Base-by-base conservation (phyloP, 2,888 invertebrate species). In the Mythimna vitellina region DNA sequence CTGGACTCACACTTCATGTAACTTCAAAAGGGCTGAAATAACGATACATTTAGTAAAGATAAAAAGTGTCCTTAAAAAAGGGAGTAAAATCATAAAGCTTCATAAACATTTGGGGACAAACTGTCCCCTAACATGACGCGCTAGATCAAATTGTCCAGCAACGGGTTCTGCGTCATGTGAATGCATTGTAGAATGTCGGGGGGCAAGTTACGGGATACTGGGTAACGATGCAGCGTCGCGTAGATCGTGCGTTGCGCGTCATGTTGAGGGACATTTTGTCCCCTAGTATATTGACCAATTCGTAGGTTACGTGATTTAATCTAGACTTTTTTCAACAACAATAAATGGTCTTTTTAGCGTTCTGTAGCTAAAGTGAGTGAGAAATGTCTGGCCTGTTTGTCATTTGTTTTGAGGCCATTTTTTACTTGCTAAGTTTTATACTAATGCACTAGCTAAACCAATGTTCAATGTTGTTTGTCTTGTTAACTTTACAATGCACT, bases 251-350 rank as follows among this genome's bases (percentile, higher is more conserved):
- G 14, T 14, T 42, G 42, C 12, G 12, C 42, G 14, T 42, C 42
- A 4, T 4, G 12, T 42, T 42, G 10, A 12, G 42, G 42, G 46
- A 20, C 46, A 17, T 4, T 46, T 46, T 46, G 46, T 7, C 17
- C 46, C 46, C 17, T 46, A 17, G 20, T 20, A 3, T 46, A 46
- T 17, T 3, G 68, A 58, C 61, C 57, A 66, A 65, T 69, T 71
- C 65, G 78, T 38, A 10, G 12, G 12, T 38, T 78, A 80, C 78
- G 74, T 81, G 85, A 74, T 78, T 73, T 66, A 66, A 80, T 73
- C 71, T 56, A 53, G 46, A 57, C 67, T 70, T 42, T 42, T 70
- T 49, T 54, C 29, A 63, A 56, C 69, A 76, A 86, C 80, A 85
- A 83, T 73, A 75, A 74, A 60, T 62, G 17, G 14, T 61, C 81